phyloP scores from a whole-genome alignment of 2,113 vertebrate species.

The Capreolus pygargus region DNA sequence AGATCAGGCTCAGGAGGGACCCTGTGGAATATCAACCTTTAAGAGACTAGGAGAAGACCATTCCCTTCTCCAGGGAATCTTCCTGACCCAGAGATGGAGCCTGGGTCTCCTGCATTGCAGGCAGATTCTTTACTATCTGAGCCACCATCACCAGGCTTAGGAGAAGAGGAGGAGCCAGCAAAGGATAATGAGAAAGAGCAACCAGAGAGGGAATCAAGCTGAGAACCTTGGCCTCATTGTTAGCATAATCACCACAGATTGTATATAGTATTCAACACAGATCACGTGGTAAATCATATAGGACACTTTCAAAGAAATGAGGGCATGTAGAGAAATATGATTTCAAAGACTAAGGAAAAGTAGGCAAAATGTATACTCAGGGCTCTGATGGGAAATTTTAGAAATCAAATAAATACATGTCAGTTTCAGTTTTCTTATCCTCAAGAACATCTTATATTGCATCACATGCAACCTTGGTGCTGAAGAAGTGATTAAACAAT shows the following conservation, averaged over 20 bases:
- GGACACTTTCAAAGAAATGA: slow-evolving; percentile 48
- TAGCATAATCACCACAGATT: not conserved
- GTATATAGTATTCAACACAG: not conserved
- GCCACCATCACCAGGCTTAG: not conserved
- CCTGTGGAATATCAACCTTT: not conserved
- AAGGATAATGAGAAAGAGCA: not conserved
- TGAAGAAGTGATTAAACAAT: slow-evolving; percentile 75
- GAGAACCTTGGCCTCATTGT: not conserved
- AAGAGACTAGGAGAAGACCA: not conserved
- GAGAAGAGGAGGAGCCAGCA: not conserved
- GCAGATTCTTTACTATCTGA: not conserved
- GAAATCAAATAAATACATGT: not conserved
- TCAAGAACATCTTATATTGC: slow-evolving; percentile 32
- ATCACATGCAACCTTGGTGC: slow-evolving; percentile 60
- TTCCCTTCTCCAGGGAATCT: not conserved
- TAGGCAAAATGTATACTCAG: not conserved
- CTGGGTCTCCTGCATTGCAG: not conserved
- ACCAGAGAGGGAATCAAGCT: not conserved
- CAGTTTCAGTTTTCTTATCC: slow-evolving; percentile 61
- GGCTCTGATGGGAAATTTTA: not conserved
- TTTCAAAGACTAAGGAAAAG: slow-evolving; percentile 14
- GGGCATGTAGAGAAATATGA: slow-evolving; percentile 7
- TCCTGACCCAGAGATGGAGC: not conserved
- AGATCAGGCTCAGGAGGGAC: not conserved
- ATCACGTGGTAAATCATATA: not conserved